Percentiles rank a stretch among this genome's conserved stretches.
phyloP scores from a whole-genome alignment of 1,140 invertebrate genomes.

The Hermatobates lingyangjiaoensis region DNA sequence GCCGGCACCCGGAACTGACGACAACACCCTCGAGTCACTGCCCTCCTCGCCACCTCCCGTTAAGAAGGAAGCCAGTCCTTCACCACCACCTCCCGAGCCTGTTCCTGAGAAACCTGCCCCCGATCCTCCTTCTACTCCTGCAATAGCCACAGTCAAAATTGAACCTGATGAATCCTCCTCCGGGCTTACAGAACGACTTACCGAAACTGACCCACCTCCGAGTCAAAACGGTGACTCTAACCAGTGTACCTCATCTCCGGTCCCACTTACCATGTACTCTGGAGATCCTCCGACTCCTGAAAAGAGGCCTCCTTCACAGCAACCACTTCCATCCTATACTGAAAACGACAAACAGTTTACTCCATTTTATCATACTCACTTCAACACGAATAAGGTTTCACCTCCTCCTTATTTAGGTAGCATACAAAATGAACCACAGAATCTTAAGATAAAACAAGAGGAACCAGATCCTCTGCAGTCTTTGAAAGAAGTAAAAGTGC shows the following conservation, averaged over 20 bases:
- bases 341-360: constrained; percentile 12
- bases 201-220: too few relatives aligned
- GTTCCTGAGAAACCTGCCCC: neutral
- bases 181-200: neutral
- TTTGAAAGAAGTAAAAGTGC: constrained; percentile 60
- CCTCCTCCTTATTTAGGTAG: constrained; percentile 14
- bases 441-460: constrained; percentile 62
- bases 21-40: constrained; percentile 4
- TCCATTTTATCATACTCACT: constrained; percentile 19
- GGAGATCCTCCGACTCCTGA: constrained; percentile 4
- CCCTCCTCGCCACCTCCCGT: neutral
- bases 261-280: constrained; percentile 15
- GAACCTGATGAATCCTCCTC: neutral
- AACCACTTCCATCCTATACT: constrained; percentile 1
- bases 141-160: neutral
- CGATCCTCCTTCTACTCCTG: neutral
- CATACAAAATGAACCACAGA: constrained; percentile 41
- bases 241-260: constrained; percentile 8
- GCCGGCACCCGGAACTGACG: neutral
- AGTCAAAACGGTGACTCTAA: neutral
- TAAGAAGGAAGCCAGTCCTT: constrained; percentile 2
- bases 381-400: constrained; percentile 15
- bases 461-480: constrained; percentile 53
- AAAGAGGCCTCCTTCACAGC: neutral
- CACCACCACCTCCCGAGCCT: constrained; percentile 1